Conservation (phyloP, 1,140 invertebrate genomes). For the Atopsyche davidsoni region DNA sequence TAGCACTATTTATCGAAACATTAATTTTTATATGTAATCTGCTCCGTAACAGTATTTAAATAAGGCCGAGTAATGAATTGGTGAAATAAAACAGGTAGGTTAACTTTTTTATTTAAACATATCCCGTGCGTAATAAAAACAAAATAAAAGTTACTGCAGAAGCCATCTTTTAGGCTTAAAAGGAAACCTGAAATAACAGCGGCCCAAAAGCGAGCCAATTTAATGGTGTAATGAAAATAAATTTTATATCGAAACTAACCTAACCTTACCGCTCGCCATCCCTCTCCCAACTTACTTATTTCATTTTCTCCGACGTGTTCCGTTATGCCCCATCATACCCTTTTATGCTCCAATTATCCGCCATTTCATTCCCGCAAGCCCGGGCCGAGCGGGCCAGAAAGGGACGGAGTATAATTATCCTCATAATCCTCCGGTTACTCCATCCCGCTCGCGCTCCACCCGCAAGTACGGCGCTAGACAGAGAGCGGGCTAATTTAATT, state of each 20-base stretch:
- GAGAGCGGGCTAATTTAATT: slow-evolving; percentile 22
- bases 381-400: background rate
- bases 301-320: slow-evolving; percentile 25
- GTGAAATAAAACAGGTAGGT: too few relatives aligned
- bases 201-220: too few relatives aligned
- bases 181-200: too few relatives aligned
- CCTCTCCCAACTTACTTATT: slow-evolving; percentile 15
- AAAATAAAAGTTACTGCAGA: too few relatives aligned
- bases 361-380: slow-evolving; percentile 2
- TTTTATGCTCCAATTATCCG: slow-evolving; percentile 10
- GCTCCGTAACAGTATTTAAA: too few relatives aligned
- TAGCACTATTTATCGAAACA: too few relatives aligned
- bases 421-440: slow-evolving; percentile 27
- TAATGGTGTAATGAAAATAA: slow-evolving; percentile 20
- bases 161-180: too few relatives aligned
- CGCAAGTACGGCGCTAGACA: slow-evolving; percentile 11
- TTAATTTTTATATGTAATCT: too few relatives aligned
- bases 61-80: too few relatives aligned
- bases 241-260: too few relatives aligned
- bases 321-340: slow-evolving; percentile 24
- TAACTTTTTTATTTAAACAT: too few relatives aligned
- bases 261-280: slow-evolving; percentile 2
- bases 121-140: too few relatives aligned
- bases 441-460: slow-evolving; percentile 15
- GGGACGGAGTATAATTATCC: slow-evolving; percentile 26